Evolutionary conservation across 2,888 invertebrate species (phyloP).

Genomic region (Galeruca laticollis): DNA sequence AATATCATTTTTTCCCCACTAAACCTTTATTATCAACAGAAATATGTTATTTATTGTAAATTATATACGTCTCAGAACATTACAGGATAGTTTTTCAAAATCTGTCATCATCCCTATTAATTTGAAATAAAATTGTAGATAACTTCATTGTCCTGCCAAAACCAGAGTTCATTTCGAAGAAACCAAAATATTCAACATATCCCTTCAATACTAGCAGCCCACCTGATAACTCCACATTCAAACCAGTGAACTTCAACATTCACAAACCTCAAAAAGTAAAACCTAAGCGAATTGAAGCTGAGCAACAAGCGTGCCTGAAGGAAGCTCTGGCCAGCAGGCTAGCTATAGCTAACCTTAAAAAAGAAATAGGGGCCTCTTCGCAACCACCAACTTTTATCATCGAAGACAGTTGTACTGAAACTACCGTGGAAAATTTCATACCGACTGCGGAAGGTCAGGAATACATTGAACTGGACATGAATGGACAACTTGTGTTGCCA

Average conservation of each 20-base stretch:
- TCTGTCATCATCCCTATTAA: too few species aligned
- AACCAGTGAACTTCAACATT: constrained; percentile 52
- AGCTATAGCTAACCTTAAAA: constrained; percentile 66
- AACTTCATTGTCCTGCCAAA: constrained; percentile 60
- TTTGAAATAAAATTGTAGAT: constrained; percentile 42
- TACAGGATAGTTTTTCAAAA: too few species aligned
- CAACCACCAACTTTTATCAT: constrained; percentile 63
- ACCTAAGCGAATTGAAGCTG: constrained; percentile 60
- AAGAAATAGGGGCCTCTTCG: constrained; percentile 63
- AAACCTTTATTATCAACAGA: too few species aligned
- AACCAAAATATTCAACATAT: constrained; percentile 63
- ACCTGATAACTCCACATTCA: constrained; percentile 43
- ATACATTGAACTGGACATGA: constrained; percentile 38
- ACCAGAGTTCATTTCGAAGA: constrained; percentile 63
- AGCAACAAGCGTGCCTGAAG: constrained; percentile 63
- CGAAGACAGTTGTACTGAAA: constrained; percentile 64
- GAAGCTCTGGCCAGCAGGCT: constrained; percentile 66
- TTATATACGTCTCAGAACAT: too few species aligned
- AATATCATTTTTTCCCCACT: too few species aligned
- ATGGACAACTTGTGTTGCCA: constrained; percentile 27
- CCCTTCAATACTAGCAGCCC: constrained; percentile 48
- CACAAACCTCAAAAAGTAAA: constrained; percentile 58
- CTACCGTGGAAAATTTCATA: constrained; percentile 64
- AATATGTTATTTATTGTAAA: too few species aligned
- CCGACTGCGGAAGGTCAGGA: constrained; percentile 55